A percentile compares a stretch with the other conserved stretches of the same genome.
These are phyloP conservation scores for Tupiocoris notatus DNA, from an alignment of 2,888 invertebrate genomes.

Conservation along the genomic window DNA sequence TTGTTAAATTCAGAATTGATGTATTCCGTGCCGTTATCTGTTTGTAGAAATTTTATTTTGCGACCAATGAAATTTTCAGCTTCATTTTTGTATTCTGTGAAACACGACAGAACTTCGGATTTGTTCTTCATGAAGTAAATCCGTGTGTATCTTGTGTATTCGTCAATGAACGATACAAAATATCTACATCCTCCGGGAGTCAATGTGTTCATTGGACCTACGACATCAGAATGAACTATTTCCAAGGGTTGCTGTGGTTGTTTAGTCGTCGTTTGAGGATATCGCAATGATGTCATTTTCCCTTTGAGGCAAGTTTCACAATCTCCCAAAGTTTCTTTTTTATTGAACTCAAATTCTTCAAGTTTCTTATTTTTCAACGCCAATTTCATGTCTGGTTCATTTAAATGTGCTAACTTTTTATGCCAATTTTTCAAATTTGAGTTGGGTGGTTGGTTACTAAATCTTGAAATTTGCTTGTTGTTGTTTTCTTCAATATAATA, in stretches of 20 bases:
- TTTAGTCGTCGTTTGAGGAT: background rate
- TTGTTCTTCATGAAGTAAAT: no score
- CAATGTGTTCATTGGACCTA: background rate
- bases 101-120: no score
- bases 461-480: background rate
- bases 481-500: background rate
- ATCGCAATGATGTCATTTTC: background rate
- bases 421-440: background rate
- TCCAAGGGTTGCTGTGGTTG: background rate
- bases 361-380: background rate
- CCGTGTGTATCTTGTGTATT: background rate
- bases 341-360: background rate
- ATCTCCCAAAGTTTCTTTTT: background rate
- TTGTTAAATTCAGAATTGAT: background rate
- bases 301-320: conserved; percentile 19
- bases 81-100: no score
- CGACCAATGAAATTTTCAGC: background rate
- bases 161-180: background rate
- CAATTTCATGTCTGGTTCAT: background rate
- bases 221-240: background rate
- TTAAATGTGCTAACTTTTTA: background rate
- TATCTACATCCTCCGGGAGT: background rate
- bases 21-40: background rate
- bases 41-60: background rate
- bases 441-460: background rate